Conservation (phyloP, 2,888 invertebrate genomes). For the Temnothorax ravouxi region DNA sequence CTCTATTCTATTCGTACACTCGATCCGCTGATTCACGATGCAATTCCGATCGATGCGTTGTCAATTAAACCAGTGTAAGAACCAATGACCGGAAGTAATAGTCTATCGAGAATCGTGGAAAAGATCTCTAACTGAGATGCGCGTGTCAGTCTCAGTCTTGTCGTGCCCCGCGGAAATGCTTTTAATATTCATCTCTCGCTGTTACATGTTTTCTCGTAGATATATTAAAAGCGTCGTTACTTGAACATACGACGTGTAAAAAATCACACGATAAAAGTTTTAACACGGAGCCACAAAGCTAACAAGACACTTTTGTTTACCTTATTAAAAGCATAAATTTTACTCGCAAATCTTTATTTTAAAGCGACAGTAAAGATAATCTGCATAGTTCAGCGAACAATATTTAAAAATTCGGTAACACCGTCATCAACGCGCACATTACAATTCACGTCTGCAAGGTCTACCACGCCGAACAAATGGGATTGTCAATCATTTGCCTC, state of each 20-base stretch:
- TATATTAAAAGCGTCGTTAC: conserved; percentile 33
- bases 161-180: background rate
- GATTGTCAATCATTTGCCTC: conserved; percentile 34
- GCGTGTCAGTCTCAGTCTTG: conserved; percentile 14
- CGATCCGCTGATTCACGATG: conserved; percentile 24
- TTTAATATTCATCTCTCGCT: conserved; percentile 37
- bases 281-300: conserved; percentile 3
- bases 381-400: background rate
- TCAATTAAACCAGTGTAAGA: conserved; percentile 49
- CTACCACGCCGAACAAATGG: conserved; percentile 6
- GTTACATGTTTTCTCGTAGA: background rate
- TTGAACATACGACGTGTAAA: background rate
- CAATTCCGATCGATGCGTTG: conserved; percentile 29
- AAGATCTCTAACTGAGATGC: conserved; percentile 27
- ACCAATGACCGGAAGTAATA: conserved; percentile 56
- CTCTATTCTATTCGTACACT: conserved; percentile 8
- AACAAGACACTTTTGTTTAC: background rate
- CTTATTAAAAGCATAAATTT: background rate
- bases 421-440: background rate
- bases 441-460: background rate
- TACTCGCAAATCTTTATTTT: background rate
- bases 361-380: background rate
- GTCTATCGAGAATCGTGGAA: conserved; percentile 37
- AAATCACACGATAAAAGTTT: conserved; percentile 12
- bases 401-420: background rate